Percentiles rank a stretch among this genome's conserved stretches.
These are phyloP conservation scores for Liodrosophila aerea DNA, from an alignment of 2,888 invertebrate genomes.

Conservation along the genomic window DNA sequence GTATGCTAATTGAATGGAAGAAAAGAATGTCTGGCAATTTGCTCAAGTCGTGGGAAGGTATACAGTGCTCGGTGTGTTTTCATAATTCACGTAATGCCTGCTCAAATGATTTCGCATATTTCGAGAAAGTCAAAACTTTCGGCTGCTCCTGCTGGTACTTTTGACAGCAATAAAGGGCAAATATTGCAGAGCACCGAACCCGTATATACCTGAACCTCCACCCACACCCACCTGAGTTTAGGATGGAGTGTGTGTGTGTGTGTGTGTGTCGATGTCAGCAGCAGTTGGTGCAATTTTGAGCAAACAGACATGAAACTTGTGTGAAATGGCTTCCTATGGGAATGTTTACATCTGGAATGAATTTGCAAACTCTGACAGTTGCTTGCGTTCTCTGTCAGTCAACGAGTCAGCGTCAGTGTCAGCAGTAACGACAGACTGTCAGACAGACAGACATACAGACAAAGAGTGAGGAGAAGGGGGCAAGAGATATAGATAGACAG, in stretches of 20 bases:
- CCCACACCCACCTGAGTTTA: background rate
- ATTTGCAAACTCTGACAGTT: conserved; percentile 71
- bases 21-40: background rate
- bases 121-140: conserved; percentile 48
- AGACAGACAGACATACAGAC: conserved; percentile 24
- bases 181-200: conserved; percentile 24
- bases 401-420: conserved; percentile 65
- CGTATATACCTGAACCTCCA: conserved; percentile 1
- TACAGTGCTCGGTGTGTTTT: conserved; percentile 26
- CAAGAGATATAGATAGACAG: conserved; percentile 2
- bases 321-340: conserved; percentile 69
- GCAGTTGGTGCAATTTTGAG: conserved; percentile 64
- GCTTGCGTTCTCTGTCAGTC: conserved; percentile 71
- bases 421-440: conserved; percentile 25
- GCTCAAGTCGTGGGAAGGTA: conserved; percentile 26
- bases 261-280: conserved; percentile 46
- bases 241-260: conserved; percentile 1
- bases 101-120: conserved; percentile 38
- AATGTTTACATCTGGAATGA: conserved; percentile 73
- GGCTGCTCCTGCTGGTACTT: conserved; percentile 24
- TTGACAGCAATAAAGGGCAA: conserved; percentile 46
- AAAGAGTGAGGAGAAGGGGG: conserved; percentile 5
- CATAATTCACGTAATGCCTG: background rate
- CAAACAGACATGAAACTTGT: conserved; percentile 70
- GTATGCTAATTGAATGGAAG: background rate